These are phyloP conservation scores for Cercopithecus mona DNA, from an alignment of 2,113 vertebrate species.

Conservation along the genomic window DNA sequence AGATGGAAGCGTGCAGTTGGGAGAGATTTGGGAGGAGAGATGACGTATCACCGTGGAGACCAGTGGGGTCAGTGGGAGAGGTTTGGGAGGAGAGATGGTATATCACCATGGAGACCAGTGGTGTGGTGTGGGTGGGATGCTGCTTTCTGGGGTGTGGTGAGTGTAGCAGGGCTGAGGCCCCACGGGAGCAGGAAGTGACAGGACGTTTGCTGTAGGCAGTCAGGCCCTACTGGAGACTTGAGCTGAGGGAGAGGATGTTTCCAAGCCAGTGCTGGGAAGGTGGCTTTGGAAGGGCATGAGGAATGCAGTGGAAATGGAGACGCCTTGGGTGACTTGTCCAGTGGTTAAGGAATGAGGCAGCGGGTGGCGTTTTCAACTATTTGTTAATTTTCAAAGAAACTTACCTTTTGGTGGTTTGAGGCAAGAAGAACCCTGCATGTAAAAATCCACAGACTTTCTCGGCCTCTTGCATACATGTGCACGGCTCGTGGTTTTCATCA, in stretches of 20 bases:
- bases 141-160: background rate
- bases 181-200: background rate
- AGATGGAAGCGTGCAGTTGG: background rate
- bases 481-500: too few relatives aligned
- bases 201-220: background rate
- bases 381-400: background rate
- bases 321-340: background rate
- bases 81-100: background rate
- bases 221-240: background rate
- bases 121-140: accelerated
- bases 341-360: background rate
- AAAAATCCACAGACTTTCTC: background rate
- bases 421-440: background rate
- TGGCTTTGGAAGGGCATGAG: too few relatives aligned
- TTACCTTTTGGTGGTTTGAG: background rate
- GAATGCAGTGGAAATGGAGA: accelerated
- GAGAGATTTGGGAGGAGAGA: background rate
- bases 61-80: background rate
- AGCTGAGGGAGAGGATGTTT: accelerated
- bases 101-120: background rate
- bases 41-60: background rate
- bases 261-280: background rate
- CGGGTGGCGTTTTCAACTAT: accelerated
- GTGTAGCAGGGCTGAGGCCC: background rate
- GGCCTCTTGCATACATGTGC: accelerated